These are phyloP conservation scores for Drosophila lacertosa DNA, from an alignment of 1,140 invertebrate species.

Conservation along the genomic window DNA sequence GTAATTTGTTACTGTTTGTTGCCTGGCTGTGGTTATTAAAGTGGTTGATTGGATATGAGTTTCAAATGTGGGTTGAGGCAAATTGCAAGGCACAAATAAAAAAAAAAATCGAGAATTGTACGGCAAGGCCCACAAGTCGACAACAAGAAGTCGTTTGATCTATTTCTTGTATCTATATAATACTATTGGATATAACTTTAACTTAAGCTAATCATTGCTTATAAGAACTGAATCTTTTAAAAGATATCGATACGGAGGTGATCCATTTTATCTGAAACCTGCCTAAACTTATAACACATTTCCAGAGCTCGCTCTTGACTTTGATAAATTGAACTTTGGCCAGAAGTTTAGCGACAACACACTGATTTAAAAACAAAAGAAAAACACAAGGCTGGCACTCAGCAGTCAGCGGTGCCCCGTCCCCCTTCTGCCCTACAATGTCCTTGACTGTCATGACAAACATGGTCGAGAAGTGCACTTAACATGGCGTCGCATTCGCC, in stretches of 20 bases:
- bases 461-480: slow-evolving; percentile 33
- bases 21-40: slow-evolving; percentile 49
- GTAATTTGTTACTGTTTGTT: slow-evolving; percentile 52
- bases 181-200: too few relatives aligned
- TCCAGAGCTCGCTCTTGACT: slow-evolving; percentile 6
- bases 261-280: slow-evolving; percentile 12
- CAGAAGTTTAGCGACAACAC: slow-evolving; percentile 11
- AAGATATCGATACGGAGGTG: background rate
- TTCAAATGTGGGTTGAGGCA: slow-evolving; percentile 65
- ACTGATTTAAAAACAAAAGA: slow-evolving; percentile 14
- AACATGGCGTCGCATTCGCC: slow-evolving; percentile 43
- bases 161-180: slow-evolving; percentile 15
- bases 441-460: slow-evolving; percentile 11
- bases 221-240: too few relatives aligned
- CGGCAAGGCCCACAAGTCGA: slow-evolving; percentile 40
- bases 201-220: too few relatives aligned
- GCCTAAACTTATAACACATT: slow-evolving; percentile 22
- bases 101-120: slow-evolving; percentile 40
- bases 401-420: too few relatives aligned
- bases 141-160: slow-evolving; percentile 41
- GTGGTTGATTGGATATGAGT: slow-evolving; percentile 68
- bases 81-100: slow-evolving; percentile 45
- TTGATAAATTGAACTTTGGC: slow-evolving; percentile 35
- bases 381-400: slow-evolving; percentile 12
- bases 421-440: background rate